Evolutionary conservation across 2,888 invertebrate species (phyloP), one percentile per base, ranked within the genome.

Genomic region (Stratiomys singularior): DNA sequence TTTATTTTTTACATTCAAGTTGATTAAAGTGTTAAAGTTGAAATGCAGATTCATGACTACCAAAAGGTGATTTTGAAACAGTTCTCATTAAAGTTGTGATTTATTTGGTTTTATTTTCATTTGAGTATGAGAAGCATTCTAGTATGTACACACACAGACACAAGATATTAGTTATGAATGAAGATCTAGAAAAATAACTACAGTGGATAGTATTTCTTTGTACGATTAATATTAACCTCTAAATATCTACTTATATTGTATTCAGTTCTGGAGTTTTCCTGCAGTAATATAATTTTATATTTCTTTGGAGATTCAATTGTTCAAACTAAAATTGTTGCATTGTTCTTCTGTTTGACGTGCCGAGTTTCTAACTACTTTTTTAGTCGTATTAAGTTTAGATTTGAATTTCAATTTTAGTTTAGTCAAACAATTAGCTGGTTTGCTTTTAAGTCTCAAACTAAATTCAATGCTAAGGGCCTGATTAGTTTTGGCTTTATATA

Each of bases 181-280:
- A 46, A 11, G 18, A 15, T 46, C 67, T 67, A 67, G 46, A 67
- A 67, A 37, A 44, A 18, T 44, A 67, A 46, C 27, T 67, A 37
- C 67, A 46, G 1, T 69, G n/a, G 46, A 46, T 47, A 21, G 46
- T 47, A 69, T 47, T 30, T 44, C 21, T 69, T 69, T 69, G 69
- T 67, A 67, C 67, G 67, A 11, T 21, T 18, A 44, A 44, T 27
- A 47, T 27, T 47, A 25, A 69, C 11, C 9, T 46, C 69, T 69
- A 69, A n/a, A 69, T 47, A 28, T 25, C 69, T 69, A 69, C 46
- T 74, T 58, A 74, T 60, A 56, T 27, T 37, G 30, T 74, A 74
- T 74, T 74, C 74, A 74, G 74, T 74, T 74, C 74, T 74, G 74
- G 74, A 37, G 60, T 74, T 37, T 74, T 74, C 58, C 74, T 69